phyloP scores from a whole-genome alignment of 1,140 invertebrate genomes.

The Meloidogyne exigua region DNA sequence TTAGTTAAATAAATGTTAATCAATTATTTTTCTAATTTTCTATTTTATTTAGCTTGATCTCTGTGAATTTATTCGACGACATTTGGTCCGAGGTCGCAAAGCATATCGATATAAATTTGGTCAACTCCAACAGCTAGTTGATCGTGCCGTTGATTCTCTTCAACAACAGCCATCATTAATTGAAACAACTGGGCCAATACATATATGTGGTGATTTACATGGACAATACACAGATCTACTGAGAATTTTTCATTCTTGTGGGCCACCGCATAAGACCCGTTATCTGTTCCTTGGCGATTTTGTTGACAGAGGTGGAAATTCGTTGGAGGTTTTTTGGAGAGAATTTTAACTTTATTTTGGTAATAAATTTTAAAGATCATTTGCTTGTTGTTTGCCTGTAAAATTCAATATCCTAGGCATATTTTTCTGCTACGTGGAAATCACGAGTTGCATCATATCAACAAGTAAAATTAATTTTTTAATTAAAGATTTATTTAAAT shows the following conservation, averaged over 20 bases:
- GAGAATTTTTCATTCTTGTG: slow-evolving; percentile 2
- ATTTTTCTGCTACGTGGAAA: slow-evolving; percentile 51
- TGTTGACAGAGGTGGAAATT: neutral
- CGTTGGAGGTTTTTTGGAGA: neutral
- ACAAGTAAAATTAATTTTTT: slow-evolving; percentile 9
- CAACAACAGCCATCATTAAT: slow-evolving; percentile 30
- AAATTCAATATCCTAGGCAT: slow-evolving; percentile 45
- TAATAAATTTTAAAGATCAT: slow-evolving; percentile 14
- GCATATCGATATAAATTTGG: neutral
- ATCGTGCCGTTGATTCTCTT: slow-evolving; percentile 19
- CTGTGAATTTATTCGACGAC: neutral
- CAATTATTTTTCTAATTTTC: neutral
- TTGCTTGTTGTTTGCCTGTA: slow-evolving; percentile 42
- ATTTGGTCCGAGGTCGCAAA: neutral
- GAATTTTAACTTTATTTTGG: neutral
- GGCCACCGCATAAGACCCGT: neutral
- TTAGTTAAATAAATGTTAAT: neutral
- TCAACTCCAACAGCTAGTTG: slow-evolving; percentile 29
- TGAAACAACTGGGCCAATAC: slow-evolving; percentile 39
- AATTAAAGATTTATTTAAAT: neutral
- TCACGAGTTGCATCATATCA: slow-evolving; percentile 62
- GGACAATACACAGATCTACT: slow-evolving; percentile 44
- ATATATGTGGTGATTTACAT: slow-evolving; percentile 52
- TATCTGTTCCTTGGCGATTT: neutral
- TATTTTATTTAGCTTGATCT: neutral